Evolutionary conservation across 2,113 vertebrate species (phyloP), one percentile per base, ranked within the genome.

Genomic region (Daubentonia madagascariensis): DNA sequence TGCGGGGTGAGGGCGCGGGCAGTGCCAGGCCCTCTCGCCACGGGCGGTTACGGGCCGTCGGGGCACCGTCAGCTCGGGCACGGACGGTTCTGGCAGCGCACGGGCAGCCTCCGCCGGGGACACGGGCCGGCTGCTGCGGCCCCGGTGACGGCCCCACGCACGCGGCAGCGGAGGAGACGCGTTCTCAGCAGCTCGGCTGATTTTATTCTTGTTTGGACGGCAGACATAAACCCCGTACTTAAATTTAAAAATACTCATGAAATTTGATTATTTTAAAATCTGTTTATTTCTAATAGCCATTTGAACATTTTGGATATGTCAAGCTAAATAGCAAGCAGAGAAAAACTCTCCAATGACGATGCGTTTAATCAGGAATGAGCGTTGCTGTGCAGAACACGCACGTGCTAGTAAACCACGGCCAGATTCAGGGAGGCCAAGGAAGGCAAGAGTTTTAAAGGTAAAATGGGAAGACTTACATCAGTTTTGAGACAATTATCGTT

Each of bases 1-100:
- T 10, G 3, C 20, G 30, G 8, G 9, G 61, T 37, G 43, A 18
- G 40, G 52, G 12, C 16, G 17, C 7, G 13, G 43, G 43, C 25
- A 2, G 1, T 7, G 28, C 52, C 20, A 35, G 1, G 5, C 40
- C 35, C 16, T 5, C 4, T 0, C 59, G 11, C 18, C 0, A 30
- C 1, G 28, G 1, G 0, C 32, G 43, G 25, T 35, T 23, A 59
- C 12, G 4, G 57, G 57, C 57, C 7, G 20, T 22, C 57, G 18
- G 18, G 50, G 63, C 22, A 20, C 28, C 6, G 18, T n/a, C 84
- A n/a, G 52, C 70, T 61, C 10, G 8, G 43, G 43, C 8, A 16
- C 0, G 9, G 43, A 5, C 8, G 65, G 28, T 52, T 73, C 76
- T 14, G 3, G 43, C 35, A n/a, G 0, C 28, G 0, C 8, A 0